phyloP scores from a whole-genome alignment of 2,797 vertebrate species.

The Pipistrellus pipistrellus region DNA sequence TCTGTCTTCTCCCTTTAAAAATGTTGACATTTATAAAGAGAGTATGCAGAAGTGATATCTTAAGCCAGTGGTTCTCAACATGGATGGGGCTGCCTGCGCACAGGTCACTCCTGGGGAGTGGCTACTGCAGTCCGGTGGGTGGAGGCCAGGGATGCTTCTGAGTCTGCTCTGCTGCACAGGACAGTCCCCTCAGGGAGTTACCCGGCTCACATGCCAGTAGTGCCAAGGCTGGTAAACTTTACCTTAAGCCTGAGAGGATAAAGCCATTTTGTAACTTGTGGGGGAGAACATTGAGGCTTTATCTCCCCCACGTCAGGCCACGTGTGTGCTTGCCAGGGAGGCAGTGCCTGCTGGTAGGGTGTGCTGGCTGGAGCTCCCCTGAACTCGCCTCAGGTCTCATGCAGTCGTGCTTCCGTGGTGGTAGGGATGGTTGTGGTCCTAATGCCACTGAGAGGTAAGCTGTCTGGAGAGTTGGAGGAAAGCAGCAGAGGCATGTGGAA shows the following conservation, averaged over 20 bases:
- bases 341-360: not conserved
- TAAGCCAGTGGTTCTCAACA: not conserved
- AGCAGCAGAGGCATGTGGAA: not conserved
- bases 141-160: not conserved
- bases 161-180: not conserved
- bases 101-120: not conserved
- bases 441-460: not conserved
- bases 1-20: conserved; percentile 18
- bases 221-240: not conserved
- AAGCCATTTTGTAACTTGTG: not conserved
- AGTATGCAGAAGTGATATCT: not conserved
- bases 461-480: not conserved
- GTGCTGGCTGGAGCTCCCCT: not conserved
- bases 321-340: not conserved
- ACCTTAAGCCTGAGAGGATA: not conserved
- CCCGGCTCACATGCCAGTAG: not conserved
- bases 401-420: not conserved
- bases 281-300: not conserved
- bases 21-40: not conserved
- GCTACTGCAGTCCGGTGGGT: not conserved
- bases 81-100: not conserved
- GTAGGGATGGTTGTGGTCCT: not conserved
- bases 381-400: not conserved
- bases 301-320: not conserved
- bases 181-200: not conserved